Base-by-base conservation (phyloP, 2,797 vertebrate species). In the Propithecus perrieri region DNA sequence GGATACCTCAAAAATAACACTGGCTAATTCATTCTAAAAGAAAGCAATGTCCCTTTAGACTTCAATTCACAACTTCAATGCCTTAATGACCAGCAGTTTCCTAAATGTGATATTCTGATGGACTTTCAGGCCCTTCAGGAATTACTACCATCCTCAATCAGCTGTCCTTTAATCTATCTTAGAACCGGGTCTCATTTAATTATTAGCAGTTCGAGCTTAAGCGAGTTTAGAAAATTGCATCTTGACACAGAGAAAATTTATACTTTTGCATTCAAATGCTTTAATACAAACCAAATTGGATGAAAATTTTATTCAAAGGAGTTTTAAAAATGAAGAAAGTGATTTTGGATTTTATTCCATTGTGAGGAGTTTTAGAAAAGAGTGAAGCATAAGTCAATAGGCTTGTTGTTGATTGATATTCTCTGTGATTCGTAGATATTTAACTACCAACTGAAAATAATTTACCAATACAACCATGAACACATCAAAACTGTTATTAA, bases 171-270 rank as follows among this genome's bases (percentile, higher is more conserved):
- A 86, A 87, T 85, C 71, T 63, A 67, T 50, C 35, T 48, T 63
- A 59, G 30, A 53, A 85, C 28, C 55, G 35, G 4, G 41, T 63
- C 65, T 87, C 65, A 22, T 89, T 80, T 96, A 65, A 50, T 95
- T 93, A 81, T 79, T 75, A 97, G 75, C 61, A 89, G 71, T 53
- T 26, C 1, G 22, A 80, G 35, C 20, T 81, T 88, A 98, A 98
- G 95, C 72, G 91, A 95, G 86, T 98, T 96, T 94, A 98, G 97
- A 98, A 98, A 98, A 98, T 96, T 98, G 96, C 91, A 71, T 98
- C 98, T 96, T 97, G 98, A 98, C 96, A 85, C 72, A 96, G 93
- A 98, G 93, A 93, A 94, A 97, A 97, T 97, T 94, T 97, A 97
- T 92, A 93, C 85, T 96, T 98, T 97, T 95, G 38, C 87, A 98